Base-by-base conservation (phyloP, 2,797 vertebrate species). In the Merluccius polli region DNA sequence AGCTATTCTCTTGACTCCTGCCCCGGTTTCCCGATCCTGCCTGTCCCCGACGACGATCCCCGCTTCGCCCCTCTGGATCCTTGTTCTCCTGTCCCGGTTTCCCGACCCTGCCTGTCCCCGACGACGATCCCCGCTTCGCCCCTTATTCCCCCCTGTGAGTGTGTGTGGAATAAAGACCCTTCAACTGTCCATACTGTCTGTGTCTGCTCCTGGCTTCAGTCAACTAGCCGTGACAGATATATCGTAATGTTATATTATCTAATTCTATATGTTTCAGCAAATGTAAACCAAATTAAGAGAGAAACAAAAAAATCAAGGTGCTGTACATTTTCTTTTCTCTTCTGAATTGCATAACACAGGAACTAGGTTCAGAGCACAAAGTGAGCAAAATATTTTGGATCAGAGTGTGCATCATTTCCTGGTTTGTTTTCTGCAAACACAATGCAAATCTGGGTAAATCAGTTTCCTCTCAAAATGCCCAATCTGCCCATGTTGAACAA, bases 231-330 rank as follows among this genome's bases (percentile, higher is more conserved):
- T n/a, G n/a, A n/a, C n/a, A 41, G 12, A 16, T 41, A 13, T 13
- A 41, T 15, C 13, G 2, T 16, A 41, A 41, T n/a, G n/a, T n/a
- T n/a, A n/a, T 5, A 21, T 48, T 48, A 18, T 73, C 3, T 9
- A 24, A 70, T 78, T 21, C 24, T 35, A 69, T 70, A 77, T 59
- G 15, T 82, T 80, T 78, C 31, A 59, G 32, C 36, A 41, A 44
- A 78, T 76, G 36, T 21, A 21, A 21, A 48, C 44, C 44, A 48
- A 48, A 48, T 16, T 21, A 35, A 35, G 8, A 35, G 3, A 3
- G 44, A 13, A 73, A 35, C 38, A 44, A 65, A 27, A 12, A 0
- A n/a, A 21, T 44, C 9, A n/a, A 38, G 52, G n/a, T 59, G n/a
- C 18, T 75, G 1, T 70, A 35, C 16, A 74, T 77, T 71, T 52